Evolutionary conservation across 2,797 vertebrate genomes (phyloP).

Genomic region (Etheostoma nigrum): DNA sequence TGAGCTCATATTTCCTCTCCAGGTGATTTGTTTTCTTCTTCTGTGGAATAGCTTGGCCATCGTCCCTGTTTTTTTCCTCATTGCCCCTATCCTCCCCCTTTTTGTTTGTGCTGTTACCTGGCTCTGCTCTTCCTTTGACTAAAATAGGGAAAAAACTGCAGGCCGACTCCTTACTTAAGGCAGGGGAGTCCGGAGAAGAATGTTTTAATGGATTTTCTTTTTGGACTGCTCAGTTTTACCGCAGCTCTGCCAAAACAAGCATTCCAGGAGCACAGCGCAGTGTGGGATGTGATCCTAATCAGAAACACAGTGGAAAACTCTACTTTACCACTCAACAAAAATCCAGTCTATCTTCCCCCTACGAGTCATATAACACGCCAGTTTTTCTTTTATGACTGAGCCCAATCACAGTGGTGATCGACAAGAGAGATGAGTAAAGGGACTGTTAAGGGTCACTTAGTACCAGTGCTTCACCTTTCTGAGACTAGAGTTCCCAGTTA

Average conservation of each 20-base stretch:
- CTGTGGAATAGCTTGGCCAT: constrained; percentile 35
- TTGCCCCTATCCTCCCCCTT: background rate
- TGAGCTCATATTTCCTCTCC: constrained; percentile 48
- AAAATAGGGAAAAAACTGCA: constrained; percentile 81
- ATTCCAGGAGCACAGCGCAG: constrained; percentile 76
- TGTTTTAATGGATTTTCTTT: constrained; percentile 76
- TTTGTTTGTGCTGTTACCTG: constrained; percentile 56
- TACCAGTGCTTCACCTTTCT: too few species aligned
- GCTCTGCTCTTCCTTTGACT: constrained; percentile 72
- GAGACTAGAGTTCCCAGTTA: too few species aligned
- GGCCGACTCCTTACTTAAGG: constrained; percentile 37
- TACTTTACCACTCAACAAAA: constrained; percentile 42
- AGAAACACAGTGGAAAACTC: constrained; percentile 77
- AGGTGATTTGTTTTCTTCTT: constrained; percentile 45
- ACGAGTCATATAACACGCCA: constrained; percentile 16
- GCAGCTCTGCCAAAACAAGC: constrained; percentile 83
- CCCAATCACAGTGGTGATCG: constrained; percentile 7
- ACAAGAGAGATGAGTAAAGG: background rate
- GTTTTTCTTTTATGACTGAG: constrained; percentile 21
- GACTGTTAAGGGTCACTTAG: background rate
- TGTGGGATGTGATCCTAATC: constrained; percentile 81
- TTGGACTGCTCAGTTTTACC: constrained; percentile 74
- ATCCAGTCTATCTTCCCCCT: constrained; percentile 40
- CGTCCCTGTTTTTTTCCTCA: constrained; percentile 17
- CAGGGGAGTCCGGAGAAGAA: constrained; percentile 54